Evolutionary conservation across 1,140 invertebrate species (phyloP).

Genomic region (Triops cancriformis): DNA sequence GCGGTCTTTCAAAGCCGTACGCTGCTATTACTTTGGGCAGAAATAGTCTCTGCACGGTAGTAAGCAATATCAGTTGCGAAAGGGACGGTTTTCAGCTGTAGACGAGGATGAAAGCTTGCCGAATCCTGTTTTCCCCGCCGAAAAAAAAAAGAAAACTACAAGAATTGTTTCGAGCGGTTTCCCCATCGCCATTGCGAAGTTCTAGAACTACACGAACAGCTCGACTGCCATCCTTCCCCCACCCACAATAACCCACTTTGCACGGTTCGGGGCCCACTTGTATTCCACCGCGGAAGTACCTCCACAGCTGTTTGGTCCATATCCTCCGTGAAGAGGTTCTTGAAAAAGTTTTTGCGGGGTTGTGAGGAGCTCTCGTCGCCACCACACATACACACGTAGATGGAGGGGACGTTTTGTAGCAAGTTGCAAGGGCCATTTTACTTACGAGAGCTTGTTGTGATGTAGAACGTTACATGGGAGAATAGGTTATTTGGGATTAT

Average conservation of each 20-base stretch:
- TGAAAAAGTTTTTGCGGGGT: slow-evolving; percentile 5
- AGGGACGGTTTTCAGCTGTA: too few relatives aligned
- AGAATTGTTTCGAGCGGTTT: neutral
- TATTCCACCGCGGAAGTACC: slow-evolving; percentile 4
- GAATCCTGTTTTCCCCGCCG: too few relatives aligned
- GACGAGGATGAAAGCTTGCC: too few relatives aligned
- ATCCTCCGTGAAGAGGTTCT: slow-evolving; percentile 12
- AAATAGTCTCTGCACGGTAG: too few relatives aligned
- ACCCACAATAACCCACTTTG: neutral
- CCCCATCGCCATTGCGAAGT: neutral
- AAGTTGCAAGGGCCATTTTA: neutral
- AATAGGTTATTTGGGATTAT: slow-evolving; percentile 2
- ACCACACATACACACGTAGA: neutral
- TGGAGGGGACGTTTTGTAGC: neutral
- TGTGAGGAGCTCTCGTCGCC: neutral
- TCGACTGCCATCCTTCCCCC: neutral
- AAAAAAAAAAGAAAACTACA: too few relatives aligned
- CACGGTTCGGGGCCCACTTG: neutral
- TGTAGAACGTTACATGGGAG: slow-evolving; percentile 4
- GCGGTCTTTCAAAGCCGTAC: too few relatives aligned
- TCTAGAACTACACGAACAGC: neutral
- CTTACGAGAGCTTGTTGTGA: slow-evolving; percentile 1
- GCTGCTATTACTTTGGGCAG: too few relatives aligned
- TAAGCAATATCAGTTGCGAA: too few relatives aligned
- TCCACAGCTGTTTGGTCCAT: slow-evolving; percentile 8